A percentile compares a stretch with the other conserved stretches of the same genome.
These are phyloP conservation scores for Perca schrenkii DNA, from an alignment of 2,113 vertebrate species.

Conservation along the genomic window DNA sequence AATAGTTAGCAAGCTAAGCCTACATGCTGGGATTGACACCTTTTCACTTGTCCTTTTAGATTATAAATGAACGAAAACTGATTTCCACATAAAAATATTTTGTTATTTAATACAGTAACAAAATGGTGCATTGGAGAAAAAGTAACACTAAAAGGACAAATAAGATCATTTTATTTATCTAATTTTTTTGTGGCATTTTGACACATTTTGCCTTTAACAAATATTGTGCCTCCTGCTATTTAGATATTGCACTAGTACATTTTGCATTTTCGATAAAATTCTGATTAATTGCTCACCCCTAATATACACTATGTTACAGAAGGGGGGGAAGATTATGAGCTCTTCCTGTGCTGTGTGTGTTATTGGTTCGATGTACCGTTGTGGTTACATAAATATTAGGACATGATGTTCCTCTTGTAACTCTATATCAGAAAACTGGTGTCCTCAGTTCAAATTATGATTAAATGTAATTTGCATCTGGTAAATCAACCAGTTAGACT, in stretches of 20 bases:
- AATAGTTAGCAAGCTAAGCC: not conserved
- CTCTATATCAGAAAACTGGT: not conserved
- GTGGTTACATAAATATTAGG: not conserved
- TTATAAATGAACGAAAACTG: not conserved
- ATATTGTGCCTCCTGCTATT: too few relatives aligned
- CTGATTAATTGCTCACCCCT: not conserved
- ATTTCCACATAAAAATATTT: not conserved
- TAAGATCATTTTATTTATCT: not conserved
- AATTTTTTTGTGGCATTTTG: not conserved
- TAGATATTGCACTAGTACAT: too few relatives aligned
- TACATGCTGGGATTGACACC: too few relatives aligned
- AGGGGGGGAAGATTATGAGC: not conserved
- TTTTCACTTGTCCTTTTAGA: not conserved
- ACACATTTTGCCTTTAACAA: too few relatives aligned
- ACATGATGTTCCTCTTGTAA: not conserved
- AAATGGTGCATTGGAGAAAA: not conserved
- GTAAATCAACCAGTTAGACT: slow-evolving; percentile 1
- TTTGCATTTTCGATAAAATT: too few relatives aligned
- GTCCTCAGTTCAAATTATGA: not conserved
- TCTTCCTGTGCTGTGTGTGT: not conserved
- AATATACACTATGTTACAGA: not conserved
- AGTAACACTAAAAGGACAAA: not conserved
- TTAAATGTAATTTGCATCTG: not conserved
- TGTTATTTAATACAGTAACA: not conserved
- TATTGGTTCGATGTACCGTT: not conserved